Base-by-base conservation (phyloP, 2,888 invertebrate species). In the Andrena haemorrhoa region DNA sequence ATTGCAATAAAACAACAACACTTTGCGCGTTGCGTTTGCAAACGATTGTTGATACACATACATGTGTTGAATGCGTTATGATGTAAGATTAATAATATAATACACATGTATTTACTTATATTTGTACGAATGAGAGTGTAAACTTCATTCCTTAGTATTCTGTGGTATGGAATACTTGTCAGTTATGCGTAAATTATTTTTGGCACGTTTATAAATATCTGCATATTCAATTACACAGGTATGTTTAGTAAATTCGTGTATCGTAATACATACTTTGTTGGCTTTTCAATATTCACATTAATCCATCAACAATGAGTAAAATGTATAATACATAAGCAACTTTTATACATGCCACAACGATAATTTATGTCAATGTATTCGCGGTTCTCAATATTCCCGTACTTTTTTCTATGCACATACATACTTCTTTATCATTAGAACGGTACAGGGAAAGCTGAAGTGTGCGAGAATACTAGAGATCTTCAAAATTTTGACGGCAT, bases 81-180 rank as follows among this genome's bases (percentile, higher is more conserved):
- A 51, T 76, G 69, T 75, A 86, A 77, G 66, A 73, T 61, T 84
- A 84, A 74, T 53, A 58, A 79, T 78, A 82, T 26, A 78, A 80
- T 77, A 66, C 71, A 80, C 68, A 16, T 73, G 56, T 80, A 73
- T 80, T 81, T 74, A 77, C 47, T 84, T 81, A 80, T 53, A 51
- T 75, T 86, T 63, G 8, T 41, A 63, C 58, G 60, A 75, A n/a
- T 49, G 53, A 16, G 7, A 56, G 31, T 81, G 49, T 68, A 56
- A n/a, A 75, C 26, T 68, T 80, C 60, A 72, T 61, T 86, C 49
- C 51, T 72, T 68, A 64, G 64, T 29, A 56, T 74, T 70, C 6
- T 56, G 29, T 65, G 23, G 49, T 16, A 47, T 61, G 69, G n/a
- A 61, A 69, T 79, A 58, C 8, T 60, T 65, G 72, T 51, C 29